Conservation (phyloP, 2,797 vertebrate species). For the Pangasius mekongensis region DNA sequence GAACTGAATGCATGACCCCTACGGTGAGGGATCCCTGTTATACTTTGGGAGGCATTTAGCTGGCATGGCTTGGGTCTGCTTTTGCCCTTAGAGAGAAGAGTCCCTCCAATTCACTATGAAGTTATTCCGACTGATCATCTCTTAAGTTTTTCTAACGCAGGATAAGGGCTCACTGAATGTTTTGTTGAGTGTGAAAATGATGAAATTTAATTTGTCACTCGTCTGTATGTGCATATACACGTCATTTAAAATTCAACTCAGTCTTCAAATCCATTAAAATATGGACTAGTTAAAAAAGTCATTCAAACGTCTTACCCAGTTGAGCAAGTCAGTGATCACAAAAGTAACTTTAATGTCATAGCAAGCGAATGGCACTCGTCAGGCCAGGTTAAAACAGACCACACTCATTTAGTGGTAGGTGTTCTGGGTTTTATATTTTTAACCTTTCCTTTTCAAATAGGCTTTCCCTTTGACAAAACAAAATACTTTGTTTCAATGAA, state of each 20-base stretch:
- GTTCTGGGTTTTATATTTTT: neutral
- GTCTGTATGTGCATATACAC: neutral
- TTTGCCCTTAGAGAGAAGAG: neutral
- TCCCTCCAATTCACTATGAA: neutral
- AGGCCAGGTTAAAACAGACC: neutral
- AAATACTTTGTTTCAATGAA: neutral
- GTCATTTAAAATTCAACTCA: neutral
- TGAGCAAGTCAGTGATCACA: neutral
- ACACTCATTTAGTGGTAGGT: neutral
- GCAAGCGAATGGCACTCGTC: neutral
- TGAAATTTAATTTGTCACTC: neutral
- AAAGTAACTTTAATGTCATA: neutral
- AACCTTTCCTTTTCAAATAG: neutral
- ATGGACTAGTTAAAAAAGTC: neutral
- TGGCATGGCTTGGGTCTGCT: neutral
- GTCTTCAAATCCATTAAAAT: neutral
- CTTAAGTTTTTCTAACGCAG: neutral
- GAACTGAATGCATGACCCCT: neutral
- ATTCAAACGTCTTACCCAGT: neutral
- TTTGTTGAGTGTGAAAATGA: neutral
- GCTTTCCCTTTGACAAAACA: neutral
- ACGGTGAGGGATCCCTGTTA: neutral
- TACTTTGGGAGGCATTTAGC: neutral
- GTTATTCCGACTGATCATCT: neutral
- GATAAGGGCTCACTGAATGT: neutral